Base-by-base conservation (phyloP, 2,797 vertebrate species). In the Pangasius mekongensis region DNA sequence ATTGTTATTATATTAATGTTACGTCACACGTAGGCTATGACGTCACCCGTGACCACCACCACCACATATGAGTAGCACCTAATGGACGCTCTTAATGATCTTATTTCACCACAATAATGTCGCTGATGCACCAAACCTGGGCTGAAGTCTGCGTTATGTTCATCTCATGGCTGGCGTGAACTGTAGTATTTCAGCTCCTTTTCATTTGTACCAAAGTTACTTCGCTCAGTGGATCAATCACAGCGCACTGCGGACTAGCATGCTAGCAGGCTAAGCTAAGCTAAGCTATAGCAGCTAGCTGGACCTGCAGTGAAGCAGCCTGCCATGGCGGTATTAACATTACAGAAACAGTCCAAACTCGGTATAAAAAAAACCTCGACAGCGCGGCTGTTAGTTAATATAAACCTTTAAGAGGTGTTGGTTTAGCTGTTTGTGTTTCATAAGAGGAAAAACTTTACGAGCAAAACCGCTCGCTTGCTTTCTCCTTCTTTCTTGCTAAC, bases 231-330 rank as follows among this genome's bases (percentile, higher is more conserved):
- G 5, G 6, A 47, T n/a, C 89, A 88, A 87, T 69, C 58, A 71
- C 89, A 85, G 58, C 90, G 91, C 91, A 91, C 85, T 91, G 91
- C 91, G 91, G 89, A 80, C 78, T 47, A 82, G 64, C 83, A 33
- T 54, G 62, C 82, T 85, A 85, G 20, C 77, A 1, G 77, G 43
- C 56, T 56, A 74, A 62, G 78, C 56, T 43, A 43, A 43, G 27
- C 1, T 39, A 39, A 39, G 39, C 39, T 39, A 39, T 39, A 39
- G 39, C 20, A 47, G 78, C 86, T 71, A 69, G 27, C 60, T 39
- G 33, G 9, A 86, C 2, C 56, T 47, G 81, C 60, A 49, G 27
- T n/a, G 39, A 66, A 20, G 27, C 58, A 6, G 9, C 56, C 27
- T 16, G 49, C 39, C 22, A n/a, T 4, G 66, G 39, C 43, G 62